Evolutionary conservation across 2,113 vertebrate genomes (phyloP).

Genomic region (Lamprologus ornatipinnis): DNA sequence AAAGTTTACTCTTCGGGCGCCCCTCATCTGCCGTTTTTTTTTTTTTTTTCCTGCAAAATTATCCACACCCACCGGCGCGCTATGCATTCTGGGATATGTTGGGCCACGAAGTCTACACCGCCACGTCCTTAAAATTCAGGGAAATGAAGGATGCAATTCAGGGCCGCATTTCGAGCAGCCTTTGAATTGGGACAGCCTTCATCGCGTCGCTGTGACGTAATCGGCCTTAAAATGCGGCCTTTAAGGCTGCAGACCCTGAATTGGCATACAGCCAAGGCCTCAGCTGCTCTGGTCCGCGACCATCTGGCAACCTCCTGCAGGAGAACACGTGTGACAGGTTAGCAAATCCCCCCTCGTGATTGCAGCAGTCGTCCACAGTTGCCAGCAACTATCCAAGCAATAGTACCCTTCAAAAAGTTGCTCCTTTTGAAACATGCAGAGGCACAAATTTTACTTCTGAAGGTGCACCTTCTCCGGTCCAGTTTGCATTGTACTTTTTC

Average conservation of each 20-base stretch:
- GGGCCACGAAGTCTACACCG: too few relatives aligned
- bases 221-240: too few relatives aligned
- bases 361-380: not conserved
- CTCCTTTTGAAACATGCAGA: fast-evolving
- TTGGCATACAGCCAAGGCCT: not conserved
- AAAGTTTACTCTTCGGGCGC: fast-evolving
- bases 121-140: fast-evolving
- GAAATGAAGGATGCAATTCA: fast-evolving
- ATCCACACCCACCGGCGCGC: fast-evolving
- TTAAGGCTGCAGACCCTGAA: too few relatives aligned
- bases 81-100: too few relatives aligned
- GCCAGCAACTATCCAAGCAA: not conserved
- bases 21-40: fast-evolving
- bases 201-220: too few relatives aligned
- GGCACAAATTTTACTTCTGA: not conserved
- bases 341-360: fast-evolving
- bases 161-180: too few relatives aligned
- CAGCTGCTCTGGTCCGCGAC: not conserved
- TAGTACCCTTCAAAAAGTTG: not conserved
- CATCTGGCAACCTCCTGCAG: not conserved
- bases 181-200: too few relatives aligned
- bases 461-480: fast-evolving
- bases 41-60: too few relatives aligned
- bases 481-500: not conserved
- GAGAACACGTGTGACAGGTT: not conserved